Conservation (phyloP, 2,113 vertebrate genomes). For the Mormoops blainvillei region DNA sequence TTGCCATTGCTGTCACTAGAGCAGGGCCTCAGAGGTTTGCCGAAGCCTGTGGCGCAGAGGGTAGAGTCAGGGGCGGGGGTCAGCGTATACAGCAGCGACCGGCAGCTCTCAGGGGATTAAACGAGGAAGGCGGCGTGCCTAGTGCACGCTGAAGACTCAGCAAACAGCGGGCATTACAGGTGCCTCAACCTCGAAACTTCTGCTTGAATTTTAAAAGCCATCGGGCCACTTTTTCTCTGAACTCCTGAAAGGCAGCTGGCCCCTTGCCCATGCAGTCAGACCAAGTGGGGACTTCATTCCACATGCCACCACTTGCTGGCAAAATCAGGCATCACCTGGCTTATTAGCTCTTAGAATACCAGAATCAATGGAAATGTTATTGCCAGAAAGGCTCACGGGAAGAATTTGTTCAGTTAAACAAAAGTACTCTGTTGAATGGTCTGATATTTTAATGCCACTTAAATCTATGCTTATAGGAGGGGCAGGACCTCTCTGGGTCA, state of each 20-base stretch:
- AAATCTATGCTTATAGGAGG: not conserved
- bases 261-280: not conserved
- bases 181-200: not conserved
- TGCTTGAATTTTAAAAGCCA: not conserved
- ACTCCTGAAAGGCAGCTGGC: not conserved
- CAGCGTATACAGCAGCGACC: too few species aligned
- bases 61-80: not conserved
- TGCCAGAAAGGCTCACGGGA: not conserved
- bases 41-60: fast-evolving
- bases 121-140: not conserved
- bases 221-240: not conserved
- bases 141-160: fast-evolving
- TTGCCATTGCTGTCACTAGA: not conserved
- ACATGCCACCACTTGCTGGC: constrained; percentile 31
- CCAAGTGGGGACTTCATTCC: not conserved
- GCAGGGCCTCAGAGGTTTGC: not conserved
- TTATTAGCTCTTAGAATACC: not conserved
- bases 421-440: not conserved
- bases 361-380: not conserved
- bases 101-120: not conserved
- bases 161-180: too few species aligned
- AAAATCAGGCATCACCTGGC: not conserved
- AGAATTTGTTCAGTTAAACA: not conserved
- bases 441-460: not conserved
- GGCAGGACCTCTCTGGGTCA: not conserved